Evolutionary conservation across 2,113 vertebrate species (phyloP).

Genomic region (Mormoops blainvillei): DNA sequence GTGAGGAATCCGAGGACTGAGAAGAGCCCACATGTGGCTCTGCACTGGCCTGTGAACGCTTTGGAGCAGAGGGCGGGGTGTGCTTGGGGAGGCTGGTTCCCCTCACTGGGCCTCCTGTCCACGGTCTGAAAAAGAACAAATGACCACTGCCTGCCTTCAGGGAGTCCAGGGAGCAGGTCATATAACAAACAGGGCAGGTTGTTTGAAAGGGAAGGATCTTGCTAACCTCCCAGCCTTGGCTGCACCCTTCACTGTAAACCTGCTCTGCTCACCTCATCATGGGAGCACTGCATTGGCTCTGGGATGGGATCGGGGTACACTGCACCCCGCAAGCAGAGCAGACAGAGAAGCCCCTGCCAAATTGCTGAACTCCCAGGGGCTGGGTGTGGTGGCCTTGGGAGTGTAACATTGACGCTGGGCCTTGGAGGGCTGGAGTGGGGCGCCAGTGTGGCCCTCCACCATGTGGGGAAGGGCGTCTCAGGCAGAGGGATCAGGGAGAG

Average conservation of each 20-base stretch:
- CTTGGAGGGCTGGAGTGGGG: neutral
- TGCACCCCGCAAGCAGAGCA: neutral
- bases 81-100: neutral
- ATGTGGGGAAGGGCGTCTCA: neutral
- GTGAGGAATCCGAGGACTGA: neutral
- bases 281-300: neutral
- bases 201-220: neutral
- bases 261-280: neutral
- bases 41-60: neutral
- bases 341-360: neutral
- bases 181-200: neutral
- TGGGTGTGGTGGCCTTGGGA: too few species aligned
- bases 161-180: neutral
- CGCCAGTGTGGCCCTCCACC: neutral
- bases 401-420: accelerated
- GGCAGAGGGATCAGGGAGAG: neutral
- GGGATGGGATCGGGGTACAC: neutral
- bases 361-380: neutral
- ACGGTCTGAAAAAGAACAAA: neutral
- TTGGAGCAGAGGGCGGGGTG: neutral
- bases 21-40: neutral
- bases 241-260: neutral
- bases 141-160: neutral
- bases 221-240: neutral
- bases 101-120: neutral